Base-by-base conservation (phyloP, 2,888 invertebrate genomes). In the Thyatira batis region DNA sequence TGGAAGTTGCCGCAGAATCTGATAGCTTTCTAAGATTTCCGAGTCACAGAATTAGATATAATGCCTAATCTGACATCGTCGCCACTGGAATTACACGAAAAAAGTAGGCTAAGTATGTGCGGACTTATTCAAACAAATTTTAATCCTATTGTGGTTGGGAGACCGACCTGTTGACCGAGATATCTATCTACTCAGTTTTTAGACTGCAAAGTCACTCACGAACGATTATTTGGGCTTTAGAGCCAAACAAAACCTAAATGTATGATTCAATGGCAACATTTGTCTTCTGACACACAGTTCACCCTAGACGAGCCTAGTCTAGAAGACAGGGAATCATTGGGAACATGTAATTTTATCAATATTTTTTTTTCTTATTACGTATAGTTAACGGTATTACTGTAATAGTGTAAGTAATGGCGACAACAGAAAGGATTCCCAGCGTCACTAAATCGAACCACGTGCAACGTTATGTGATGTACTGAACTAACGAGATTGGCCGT, bases 401-500 rank as follows among this genome's bases (percentile, higher is more conserved):
- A n/a, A n/a, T n/a, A n/a, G n/a, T n/a, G 33, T 33, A 33, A 33
- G 33, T 33, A 13, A 39, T 39, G 39, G 17, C 39, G n/a, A 39
- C 39, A 39, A 39, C 39, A 39, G 17, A 73, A 71, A 70, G 74
- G 80, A 81, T 82, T 79, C 67, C 59, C 53, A 56, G 55, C 71
- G 73, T 72, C 67, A 74, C 57, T 39, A 39, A 39, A 39, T 13
- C 33, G 50, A 60, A 56, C 54, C 71, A 67, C 71, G 69, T 70
- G 76, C 61, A 62, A 55, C 25, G 49, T 13, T 13, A 33, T 39
- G 8, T 39, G 39, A 17, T 39, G 39, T 39, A 13, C 46, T 43
- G 52, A 33, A 53, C 77, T 86, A 85, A 86, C 78, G 69, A 84
- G 85, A 85, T 86, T 83, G 84, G 70, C 83, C 82, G 67, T 84